Base-by-base conservation (phyloP, 2,888 invertebrate genomes). In the Ariolimax columbianus region DNA sequence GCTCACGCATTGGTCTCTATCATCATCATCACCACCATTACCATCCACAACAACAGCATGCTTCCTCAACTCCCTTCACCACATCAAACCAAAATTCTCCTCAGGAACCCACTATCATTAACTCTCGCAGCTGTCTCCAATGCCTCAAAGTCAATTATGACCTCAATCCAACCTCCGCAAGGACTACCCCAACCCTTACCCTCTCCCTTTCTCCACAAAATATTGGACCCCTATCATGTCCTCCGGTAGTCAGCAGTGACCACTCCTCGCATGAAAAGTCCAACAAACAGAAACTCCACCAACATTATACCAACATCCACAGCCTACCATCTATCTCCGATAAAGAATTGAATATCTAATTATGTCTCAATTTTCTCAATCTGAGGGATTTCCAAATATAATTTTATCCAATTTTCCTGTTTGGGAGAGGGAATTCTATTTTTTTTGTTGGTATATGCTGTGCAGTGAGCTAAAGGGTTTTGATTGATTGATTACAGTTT, bases 121-220 rank as follows among this genome's bases (percentile, higher is more conserved):
- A 92, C 91, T 2, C 55, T 3, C 14, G 23, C 2, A 3, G 19
- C 23, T 96, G 92, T 90, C 94, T 96, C 93, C 96, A 97, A 88
- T 96, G 98, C 89, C 98, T 98, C 55, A 98, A 98, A 77, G 98
- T 98, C 93, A 97, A 97, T 94, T 98, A 98, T 93, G 98, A 98
- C 94, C 96, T 97, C 78, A 93, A 92, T 87, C 93, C 93, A 87
- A 93, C 93, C 55, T 92, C 94, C 40, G 92, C 98, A 0, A 98
- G 98, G 36, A 97, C 98, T 96, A 98, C 98, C 72, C 98, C 98
- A 0, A 98, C 97, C 87, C 98, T 98, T 93, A 98, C 98, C 11
- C 98, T 98, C 26, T 97, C 98, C 0, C 94, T 98, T 85, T 98
- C 98, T 40, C 98, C 98, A 0, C 95, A 98, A 91, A 98, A 98